Conservation (phyloP, 2,113 vertebrate genomes). For the Leucosticte australis region DNA sequence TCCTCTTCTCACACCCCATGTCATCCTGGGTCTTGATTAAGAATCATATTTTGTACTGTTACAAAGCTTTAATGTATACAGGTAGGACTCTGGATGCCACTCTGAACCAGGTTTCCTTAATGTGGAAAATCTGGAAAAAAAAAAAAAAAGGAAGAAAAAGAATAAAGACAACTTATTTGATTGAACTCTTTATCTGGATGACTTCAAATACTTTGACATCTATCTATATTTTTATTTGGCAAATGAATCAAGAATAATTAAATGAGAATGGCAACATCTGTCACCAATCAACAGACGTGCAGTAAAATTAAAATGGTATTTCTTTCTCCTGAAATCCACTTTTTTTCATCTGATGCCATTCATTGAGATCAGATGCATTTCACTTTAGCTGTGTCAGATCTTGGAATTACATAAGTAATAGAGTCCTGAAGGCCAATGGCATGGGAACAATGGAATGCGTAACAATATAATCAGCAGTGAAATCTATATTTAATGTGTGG, state of each 20-base stretch:
- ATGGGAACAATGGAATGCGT: conserved; percentile 73
- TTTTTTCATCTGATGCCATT: conserved; percentile 68
- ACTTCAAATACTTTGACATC: conserved; percentile 72
- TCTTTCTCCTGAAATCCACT: conserved; percentile 64
- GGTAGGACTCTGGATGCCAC: background rate
- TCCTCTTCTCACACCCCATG: rapidly evolving
- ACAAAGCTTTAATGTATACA: background rate
- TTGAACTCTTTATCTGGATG: conserved; percentile 61
- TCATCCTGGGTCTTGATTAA: background rate
- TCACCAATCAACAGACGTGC: conserved; percentile 66
- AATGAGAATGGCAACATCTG: conserved; percentile 77
- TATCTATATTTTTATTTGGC: conserved; percentile 71
- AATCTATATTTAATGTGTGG: conserved; percentile 74
- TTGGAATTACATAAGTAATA: conserved; percentile 74
- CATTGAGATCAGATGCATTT: conserved; percentile 79
- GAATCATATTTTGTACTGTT: background rate
- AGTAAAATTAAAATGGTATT: conserved; percentile 70
- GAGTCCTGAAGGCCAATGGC: conserved; percentile 71
- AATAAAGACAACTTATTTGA: conserved; percentile 58
- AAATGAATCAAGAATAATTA: conserved; percentile 77
- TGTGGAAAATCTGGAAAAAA: background rate
- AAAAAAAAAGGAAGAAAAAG: background rate
- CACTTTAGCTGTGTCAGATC: conserved; percentile 62
- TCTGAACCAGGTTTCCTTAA: background rate
- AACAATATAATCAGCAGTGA: conserved; percentile 77